Conservation (phyloP, 37 sponge, comb jelly and placozoan species). For the Spongilla lacustris region DNA sequence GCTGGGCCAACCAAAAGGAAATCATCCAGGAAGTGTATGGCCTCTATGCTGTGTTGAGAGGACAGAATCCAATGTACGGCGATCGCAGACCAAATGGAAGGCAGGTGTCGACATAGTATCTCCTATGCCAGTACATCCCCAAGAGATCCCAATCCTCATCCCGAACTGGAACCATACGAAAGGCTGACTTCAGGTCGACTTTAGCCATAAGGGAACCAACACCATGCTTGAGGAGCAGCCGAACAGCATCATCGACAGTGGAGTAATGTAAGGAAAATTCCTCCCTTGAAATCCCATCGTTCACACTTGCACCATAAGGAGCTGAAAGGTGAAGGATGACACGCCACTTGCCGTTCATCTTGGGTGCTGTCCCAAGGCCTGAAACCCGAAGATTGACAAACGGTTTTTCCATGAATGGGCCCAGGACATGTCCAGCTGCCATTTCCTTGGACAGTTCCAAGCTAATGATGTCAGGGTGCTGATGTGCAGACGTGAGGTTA, state of each 20-base stretch:
- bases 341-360: constrained; percentile 41
- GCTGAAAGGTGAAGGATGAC: constrained; percentile 60
- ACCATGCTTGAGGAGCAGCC: constrained; percentile 6
- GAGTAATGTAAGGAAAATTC: constrained; percentile 26
- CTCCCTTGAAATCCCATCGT: constrained; percentile 5
- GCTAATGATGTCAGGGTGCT: constrained; percentile 30
- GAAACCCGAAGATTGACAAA: constrained; percentile 33
- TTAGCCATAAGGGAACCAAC: constrained; percentile 36
- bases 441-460: constrained; percentile 17
- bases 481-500: constrained; percentile 31
- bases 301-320: constrained; percentile 11
- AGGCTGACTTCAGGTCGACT: constrained; percentile 50
- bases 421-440: constrained; percentile 1
- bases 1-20: constrained; percentile 29
- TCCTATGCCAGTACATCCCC: constrained; percentile 30
- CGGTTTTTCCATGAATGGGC: constrained; percentile 20
- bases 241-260: constrained; percentile 34
- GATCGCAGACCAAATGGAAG: constrained; percentile 47
- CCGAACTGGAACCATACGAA: constrained; percentile 43
- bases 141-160: constrained; percentile 39
- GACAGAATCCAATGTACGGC: constrained; percentile 42
- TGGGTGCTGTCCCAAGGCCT: constrained; percentile 47
- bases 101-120: constrained; percentile 37
- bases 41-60: constrained; percentile 3
- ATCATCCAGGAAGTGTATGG: constrained; percentile 52